A percentile compares a stretch with the other conserved stretches of the same genome.
These are phyloP conservation scores for Ormia ochracea DNA, from an alignment of 2,888 invertebrate genomes.

Conservation along the genomic window DNA sequence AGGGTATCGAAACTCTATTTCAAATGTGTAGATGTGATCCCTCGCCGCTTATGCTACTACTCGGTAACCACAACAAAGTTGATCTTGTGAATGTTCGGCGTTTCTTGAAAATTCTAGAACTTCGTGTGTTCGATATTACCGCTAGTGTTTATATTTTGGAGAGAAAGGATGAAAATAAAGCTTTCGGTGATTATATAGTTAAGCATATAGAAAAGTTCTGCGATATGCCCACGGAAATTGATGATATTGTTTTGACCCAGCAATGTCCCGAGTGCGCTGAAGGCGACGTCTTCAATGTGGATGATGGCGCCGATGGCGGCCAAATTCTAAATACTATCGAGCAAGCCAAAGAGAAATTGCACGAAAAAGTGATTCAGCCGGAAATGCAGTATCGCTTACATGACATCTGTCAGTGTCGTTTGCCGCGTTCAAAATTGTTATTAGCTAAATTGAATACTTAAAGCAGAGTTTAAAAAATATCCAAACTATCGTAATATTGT, in stretches of 20 bases:
- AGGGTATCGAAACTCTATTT: slow-evolving; percentile 71
- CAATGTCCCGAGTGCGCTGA: slow-evolving; percentile 77
- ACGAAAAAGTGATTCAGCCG: slow-evolving; percentile 74
- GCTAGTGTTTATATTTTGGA: slow-evolving; percentile 77
- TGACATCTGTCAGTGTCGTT: slow-evolving; percentile 74
- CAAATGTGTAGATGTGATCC: slow-evolving; percentile 78
- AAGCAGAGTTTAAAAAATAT: neutral
- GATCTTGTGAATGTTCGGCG: slow-evolving; percentile 79
- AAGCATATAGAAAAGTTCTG: slow-evolving; percentile 71
- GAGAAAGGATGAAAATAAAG: slow-evolving; percentile 65
- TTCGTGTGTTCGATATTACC: slow-evolving; percentile 78
- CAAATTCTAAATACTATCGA: slow-evolving; percentile 67
- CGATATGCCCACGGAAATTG: slow-evolving; percentile 77
- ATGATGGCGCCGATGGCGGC: slow-evolving; percentile 71
- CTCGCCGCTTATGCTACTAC: slow-evolving; percentile 77
- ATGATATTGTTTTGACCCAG: slow-evolving; percentile 77
- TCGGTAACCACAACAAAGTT: slow-evolving; percentile 80
- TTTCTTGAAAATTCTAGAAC: slow-evolving; percentile 79
- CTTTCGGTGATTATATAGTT: slow-evolving; percentile 71
- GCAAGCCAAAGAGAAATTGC: slow-evolving; percentile 70
- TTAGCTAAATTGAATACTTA: slow-evolving; percentile 70
- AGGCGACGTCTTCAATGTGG: slow-evolving; percentile 75
- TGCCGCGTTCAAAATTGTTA: slow-evolving; percentile 74
- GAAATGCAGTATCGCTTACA: slow-evolving; percentile 77
- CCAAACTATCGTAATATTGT: neutral